A percentile compares a stretch with the other conserved stretches of the same genome.
These are phyloP conservation scores for Eptatretus atami DNA, from an alignment of 2,797 vertebrate genomes.

Conservation along the genomic window DNA sequence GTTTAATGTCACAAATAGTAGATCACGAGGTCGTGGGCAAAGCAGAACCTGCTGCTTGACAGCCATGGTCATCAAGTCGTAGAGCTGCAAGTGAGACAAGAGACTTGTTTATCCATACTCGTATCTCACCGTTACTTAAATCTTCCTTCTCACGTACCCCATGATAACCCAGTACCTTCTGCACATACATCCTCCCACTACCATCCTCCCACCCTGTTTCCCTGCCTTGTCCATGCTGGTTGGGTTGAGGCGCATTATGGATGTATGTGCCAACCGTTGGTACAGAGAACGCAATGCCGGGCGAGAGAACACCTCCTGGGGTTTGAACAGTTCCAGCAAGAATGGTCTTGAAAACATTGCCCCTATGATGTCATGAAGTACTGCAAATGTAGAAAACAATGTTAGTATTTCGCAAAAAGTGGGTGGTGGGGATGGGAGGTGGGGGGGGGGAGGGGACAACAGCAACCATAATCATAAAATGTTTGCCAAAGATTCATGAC, in stretches of 20 bases:
- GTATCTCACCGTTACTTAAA: background rate
- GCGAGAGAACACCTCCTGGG: constrained; percentile 86
- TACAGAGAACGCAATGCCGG: constrained; percentile 71
- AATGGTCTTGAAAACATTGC: constrained; percentile 97
- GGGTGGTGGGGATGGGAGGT: too few relatives aligned
- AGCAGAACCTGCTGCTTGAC: constrained; percentile 92
- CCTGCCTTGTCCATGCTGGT: constrained; percentile 94
- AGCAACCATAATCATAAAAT: too few relatives aligned
- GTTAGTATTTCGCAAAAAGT: too few relatives aligned
- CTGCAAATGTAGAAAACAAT: constrained; percentile 19
- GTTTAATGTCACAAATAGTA: constrained; percentile 74
- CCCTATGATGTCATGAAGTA: constrained; percentile 91
- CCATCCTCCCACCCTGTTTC: background rate
- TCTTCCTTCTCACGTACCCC: background rate
- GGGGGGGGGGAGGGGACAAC: too few relatives aligned
- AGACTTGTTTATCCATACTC: fast-evolving
- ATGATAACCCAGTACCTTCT: background rate
- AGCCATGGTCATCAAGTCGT: constrained; percentile 97
- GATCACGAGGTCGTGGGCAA: constrained; percentile 56
- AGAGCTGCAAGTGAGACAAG: constrained; percentile 27
- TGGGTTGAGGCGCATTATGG: constrained; percentile 92
- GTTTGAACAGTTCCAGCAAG: constrained; percentile 79
- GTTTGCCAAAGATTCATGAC: too few relatives aligned
- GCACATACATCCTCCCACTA: background rate
- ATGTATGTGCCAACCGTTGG: constrained; percentile 68